Conservation (phyloP, 2,113 vertebrate genomes). For the Coregonus clupeaformis region DNA sequence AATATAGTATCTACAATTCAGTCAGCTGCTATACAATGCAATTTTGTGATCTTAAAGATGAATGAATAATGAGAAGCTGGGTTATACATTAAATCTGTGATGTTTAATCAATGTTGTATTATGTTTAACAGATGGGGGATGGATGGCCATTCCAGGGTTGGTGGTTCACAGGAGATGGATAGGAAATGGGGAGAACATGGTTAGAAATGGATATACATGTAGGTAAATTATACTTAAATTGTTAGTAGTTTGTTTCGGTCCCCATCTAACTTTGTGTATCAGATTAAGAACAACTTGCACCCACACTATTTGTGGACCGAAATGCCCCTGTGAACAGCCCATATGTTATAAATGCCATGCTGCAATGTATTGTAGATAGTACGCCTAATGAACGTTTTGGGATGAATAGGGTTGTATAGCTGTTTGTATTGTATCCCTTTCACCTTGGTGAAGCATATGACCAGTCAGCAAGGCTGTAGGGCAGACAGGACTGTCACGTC, state of each 20-base stretch:
- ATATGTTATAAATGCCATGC: background rate
- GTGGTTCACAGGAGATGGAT: background rate
- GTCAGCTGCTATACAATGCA: background rate
- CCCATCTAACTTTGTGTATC: background rate
- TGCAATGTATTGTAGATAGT: background rate
- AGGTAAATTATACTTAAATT: background rate
- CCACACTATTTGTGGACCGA: background rate
- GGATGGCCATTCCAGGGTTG: background rate
- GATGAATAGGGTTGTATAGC: background rate
- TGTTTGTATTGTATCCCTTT: background rate
- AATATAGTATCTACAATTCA: conserved; percentile 12
- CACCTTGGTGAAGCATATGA: background rate
- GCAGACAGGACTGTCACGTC: background rate
- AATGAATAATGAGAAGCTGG: conserved; percentile 34
- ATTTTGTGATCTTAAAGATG: conserved; percentile 35
- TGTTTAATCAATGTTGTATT: conserved; percentile 30
- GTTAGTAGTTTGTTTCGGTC: background rate
- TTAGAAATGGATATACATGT: background rate
- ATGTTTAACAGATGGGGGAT: conserved; percentile 1
- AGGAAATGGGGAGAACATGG: background rate
- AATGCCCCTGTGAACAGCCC: background rate
- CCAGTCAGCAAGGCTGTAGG: background rate
- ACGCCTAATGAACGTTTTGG: background rate
- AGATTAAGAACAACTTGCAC: background rate
- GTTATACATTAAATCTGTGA: conserved; percentile 23